phyloP scores from a whole-genome alignment of 1,140 invertebrate species.

The Macrostomum lignano region DNA sequence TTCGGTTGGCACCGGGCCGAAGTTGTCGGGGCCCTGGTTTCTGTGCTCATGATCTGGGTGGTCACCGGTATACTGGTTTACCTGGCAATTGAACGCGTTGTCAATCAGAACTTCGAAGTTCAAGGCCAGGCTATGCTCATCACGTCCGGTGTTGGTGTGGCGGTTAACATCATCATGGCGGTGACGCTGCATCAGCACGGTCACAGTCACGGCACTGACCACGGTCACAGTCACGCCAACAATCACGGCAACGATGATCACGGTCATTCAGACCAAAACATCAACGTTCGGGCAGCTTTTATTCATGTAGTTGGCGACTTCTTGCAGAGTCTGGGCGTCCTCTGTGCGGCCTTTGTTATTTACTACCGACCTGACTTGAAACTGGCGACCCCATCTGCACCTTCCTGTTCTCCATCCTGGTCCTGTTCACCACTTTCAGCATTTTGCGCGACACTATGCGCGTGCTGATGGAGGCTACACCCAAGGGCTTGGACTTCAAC shows the following conservation, averaged over 20 bases:
- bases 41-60: conserved; percentile 70
- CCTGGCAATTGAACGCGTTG: conserved; percentile 50
- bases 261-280: conserved; percentile 35
- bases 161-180: conserved; percentile 60
- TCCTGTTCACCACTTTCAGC: conserved; percentile 68
- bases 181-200: not conserved
- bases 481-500: conserved; percentile 52
- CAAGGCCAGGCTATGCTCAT: conserved; percentile 60
- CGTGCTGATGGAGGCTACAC: conserved; percentile 76
- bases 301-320: conserved; percentile 91
- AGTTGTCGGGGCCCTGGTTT: conserved; percentile 65
- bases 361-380: conserved; percentile 58
- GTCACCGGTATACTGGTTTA: conserved; percentile 69
- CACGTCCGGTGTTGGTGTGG: conserved; percentile 55
- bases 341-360: conserved; percentile 66
- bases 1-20: conserved; percentile 69
- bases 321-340: conserved; percentile 74
- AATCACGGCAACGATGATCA: no score
- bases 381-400: conserved; percentile 94
- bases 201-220: conserved; percentile 5
- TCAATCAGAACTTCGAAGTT: conserved; percentile 48
- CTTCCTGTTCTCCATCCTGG: conserved; percentile 74
- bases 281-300: conserved; percentile 85
- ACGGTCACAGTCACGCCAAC: no score
- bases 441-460: conserved; percentile 66